These are phyloP conservation scores for Notarius quadriscutis DNA, from an alignment of 2,113 vertebrate species.

Conservation along the genomic window DNA sequence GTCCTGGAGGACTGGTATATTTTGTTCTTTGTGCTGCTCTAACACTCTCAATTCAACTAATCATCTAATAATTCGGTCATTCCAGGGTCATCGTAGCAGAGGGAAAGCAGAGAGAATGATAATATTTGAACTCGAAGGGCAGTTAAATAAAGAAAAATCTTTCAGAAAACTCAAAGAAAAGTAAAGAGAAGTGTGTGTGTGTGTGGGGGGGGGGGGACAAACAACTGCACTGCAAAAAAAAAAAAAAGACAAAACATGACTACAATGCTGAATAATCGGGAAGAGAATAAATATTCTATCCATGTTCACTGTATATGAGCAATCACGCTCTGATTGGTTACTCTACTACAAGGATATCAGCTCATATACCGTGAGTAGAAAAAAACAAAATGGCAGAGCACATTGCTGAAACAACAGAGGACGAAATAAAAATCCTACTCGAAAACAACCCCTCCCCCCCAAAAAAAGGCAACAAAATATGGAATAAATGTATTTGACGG, in stretches of 20 bases:
- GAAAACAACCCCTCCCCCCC: too few species aligned
- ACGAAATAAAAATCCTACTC: too few species aligned
- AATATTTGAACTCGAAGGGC: background rate
- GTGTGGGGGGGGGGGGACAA: too few species aligned
- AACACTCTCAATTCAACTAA: background rate
- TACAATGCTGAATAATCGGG: constrained; percentile 47
- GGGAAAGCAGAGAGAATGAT: background rate
- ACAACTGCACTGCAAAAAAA: background rate
- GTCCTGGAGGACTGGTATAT: background rate
- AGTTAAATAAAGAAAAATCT: background rate
- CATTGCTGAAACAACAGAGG: too few species aligned
- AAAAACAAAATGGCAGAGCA: too few species aligned
- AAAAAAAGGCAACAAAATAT: too few species aligned
- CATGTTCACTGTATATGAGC: too few species aligned
- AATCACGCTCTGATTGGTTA: too few species aligned
- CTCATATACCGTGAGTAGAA: too few species aligned
- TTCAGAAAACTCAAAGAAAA: background rate
- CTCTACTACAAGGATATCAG: too few species aligned
- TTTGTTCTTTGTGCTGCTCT: background rate
- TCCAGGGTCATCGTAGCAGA: background rate
- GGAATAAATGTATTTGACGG: too few species aligned
- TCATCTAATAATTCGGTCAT: background rate
- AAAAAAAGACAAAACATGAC: background rate
- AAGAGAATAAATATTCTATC: background rate
- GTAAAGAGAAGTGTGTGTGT: background rate